phyloP scores from a whole-genome alignment of 2,888 invertebrate species.

The Cyclophora albipunctata region DNA sequence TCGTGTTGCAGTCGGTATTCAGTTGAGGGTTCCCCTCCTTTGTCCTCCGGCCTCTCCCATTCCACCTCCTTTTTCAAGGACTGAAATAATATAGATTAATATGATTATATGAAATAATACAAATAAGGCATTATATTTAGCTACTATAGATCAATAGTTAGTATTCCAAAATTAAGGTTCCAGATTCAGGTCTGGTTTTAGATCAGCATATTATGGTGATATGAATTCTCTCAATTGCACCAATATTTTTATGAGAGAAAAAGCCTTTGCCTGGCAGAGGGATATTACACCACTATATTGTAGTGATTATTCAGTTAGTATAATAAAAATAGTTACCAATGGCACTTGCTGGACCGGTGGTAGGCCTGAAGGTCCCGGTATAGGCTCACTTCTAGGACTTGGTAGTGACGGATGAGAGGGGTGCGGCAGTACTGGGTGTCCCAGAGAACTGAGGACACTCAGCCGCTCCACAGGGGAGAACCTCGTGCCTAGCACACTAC shows the following conservation, averaged over 20 bases:
- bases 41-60: conserved; percentile 88
- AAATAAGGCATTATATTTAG: neutral
- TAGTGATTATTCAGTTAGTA: too few relatives aligned
- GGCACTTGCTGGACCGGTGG: conserved; percentile 93
- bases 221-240: too few relatives aligned
- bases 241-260: too few relatives aligned
- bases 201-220: too few relatives aligned
- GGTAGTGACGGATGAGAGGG: conserved; percentile 64
- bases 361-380: conserved; percentile 88
- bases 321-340: conserved; percentile 72
- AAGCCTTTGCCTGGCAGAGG: too few relatives aligned
- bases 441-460: conserved; percentile 55
- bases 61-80: conserved; percentile 90
- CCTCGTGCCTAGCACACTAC: conserved; percentile 47
- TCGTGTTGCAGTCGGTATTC: conserved; percentile 90
- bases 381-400: conserved; percentile 81
- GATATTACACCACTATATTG: too few relatives aligned
- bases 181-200: too few relatives aligned
- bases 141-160: too few relatives aligned
- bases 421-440: conserved; percentile 56
- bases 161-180: too few relatives aligned
- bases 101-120: neutral
- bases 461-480: conserved; percentile 65
- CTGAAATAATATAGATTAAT: conserved; percentile 67
- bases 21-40: conserved; percentile 83